Conservation (phyloP, 2,113 vertebrate genomes). For the Catagonus wagneri region DNA sequence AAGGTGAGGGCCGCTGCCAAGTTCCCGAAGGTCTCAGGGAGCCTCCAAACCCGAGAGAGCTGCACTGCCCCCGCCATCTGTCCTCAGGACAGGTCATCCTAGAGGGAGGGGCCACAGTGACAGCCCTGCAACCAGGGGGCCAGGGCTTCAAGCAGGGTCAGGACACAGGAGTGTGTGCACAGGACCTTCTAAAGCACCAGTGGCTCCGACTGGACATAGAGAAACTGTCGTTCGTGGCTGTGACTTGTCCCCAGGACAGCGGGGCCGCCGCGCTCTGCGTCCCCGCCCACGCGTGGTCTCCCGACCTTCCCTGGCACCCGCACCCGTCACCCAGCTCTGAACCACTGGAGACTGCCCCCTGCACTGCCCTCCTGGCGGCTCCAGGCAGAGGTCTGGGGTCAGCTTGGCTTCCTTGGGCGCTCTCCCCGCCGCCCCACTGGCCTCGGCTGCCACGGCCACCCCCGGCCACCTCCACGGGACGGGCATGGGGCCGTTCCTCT, state of each 20-base stretch:
- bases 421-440: too few relatives aligned
- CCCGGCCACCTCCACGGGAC: not conserved
- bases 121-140: rapidly evolving
- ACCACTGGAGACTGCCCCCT: not conserved
- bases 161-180: rapidly evolving
- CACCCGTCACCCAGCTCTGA: rapidly evolving
- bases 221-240: not conserved
- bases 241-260: not conserved
- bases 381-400: not conserved
- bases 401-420: not conserved
- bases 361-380: rapidly evolving
- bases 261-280: rapidly evolving
- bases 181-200: not conserved
- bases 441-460: rapidly evolving
- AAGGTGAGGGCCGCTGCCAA: rapidly evolving
- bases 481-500: not conserved
- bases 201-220: rapidly evolving
- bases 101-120: not conserved
- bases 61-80: not conserved
- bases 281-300: rapidly evolving
- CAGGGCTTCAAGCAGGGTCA: not conserved
- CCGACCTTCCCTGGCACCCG: not conserved
- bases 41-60: too few relatives aligned
- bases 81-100: not conserved
- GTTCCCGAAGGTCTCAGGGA: not conserved